phyloP scores from a whole-genome alignment of 2,888 invertebrate genomes.

The Eulithis prunata region DNA sequence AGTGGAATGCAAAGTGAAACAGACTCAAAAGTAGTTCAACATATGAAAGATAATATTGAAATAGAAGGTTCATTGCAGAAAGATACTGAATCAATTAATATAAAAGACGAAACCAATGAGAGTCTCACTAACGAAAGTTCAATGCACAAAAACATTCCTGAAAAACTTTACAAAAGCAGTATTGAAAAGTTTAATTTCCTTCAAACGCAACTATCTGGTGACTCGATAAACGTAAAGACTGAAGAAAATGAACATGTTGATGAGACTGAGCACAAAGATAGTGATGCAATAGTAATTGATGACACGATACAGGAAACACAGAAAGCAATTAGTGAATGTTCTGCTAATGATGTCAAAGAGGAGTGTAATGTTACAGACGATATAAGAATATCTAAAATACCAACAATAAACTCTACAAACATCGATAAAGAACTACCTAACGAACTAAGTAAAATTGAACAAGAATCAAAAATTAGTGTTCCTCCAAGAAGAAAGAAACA shows the following conservation, averaged over 20 bases:
- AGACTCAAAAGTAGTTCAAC: constrained; percentile 46
- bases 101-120: constrained; percentile 10
- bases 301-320: constrained; percentile 35
- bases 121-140: constrained; percentile 18
- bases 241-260: constrained; percentile 48
- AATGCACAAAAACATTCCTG: constrained; percentile 47
- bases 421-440: constrained; percentile 33
- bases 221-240: constrained; percentile 49
- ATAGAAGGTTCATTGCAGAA: constrained; percentile 27
- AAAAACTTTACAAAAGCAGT: constrained; percentile 72
- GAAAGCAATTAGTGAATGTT: constrained; percentile 37
- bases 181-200: constrained; percentile 73
- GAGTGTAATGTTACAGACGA: constrained; percentile 74
- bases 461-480: constrained; percentile 67
- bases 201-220: constrained; percentile 70
- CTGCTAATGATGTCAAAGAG: constrained; percentile 47
- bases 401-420: constrained; percentile 27
- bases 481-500: constrained; percentile 77
- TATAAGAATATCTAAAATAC: constrained; percentile 66
- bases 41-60: constrained; percentile 33
- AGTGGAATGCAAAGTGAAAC: constrained; percentile 51
- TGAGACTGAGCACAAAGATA: constrained; percentile 47
- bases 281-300: constrained; percentile 44
- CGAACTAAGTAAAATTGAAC: constrained; percentile 49
- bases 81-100: constrained; percentile 35